A percentile compares a stretch with the other conserved stretches of the same genome.
phyloP scores from a whole-genome alignment of 2,888 invertebrate genomes.

The Panzeria rudis region DNA sequence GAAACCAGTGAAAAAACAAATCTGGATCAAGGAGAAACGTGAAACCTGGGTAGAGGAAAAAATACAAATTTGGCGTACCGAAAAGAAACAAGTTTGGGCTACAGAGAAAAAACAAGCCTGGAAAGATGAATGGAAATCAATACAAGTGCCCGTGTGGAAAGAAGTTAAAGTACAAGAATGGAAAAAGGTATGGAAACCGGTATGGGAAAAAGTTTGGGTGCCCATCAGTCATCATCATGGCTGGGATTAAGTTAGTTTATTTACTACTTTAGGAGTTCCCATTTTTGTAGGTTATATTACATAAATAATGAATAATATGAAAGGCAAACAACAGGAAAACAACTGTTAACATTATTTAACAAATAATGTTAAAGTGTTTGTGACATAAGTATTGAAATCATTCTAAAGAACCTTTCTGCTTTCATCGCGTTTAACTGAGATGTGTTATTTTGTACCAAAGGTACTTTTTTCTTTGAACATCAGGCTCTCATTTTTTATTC shows the following conservation, averaged over 20 bases:
- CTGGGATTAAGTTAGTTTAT: conserved; percentile 79
- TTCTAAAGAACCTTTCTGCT: not conserved
- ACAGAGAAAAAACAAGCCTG: conserved; percentile 90
- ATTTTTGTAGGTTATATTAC: not conserved
- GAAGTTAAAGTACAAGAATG: conserved; percentile 88
- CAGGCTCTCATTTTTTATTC: not conserved
- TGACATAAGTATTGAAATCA: conserved; percentile 63
- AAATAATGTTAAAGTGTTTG: conserved; percentile 17
- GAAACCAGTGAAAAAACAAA: conserved; percentile 91
- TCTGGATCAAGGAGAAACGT: conserved; percentile 92
- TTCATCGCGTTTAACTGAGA: not conserved
- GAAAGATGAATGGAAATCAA: conserved; percentile 88
- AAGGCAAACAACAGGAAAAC: not conserved
- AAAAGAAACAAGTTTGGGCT: conserved; percentile 86
- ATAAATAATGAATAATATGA: conserved; percentile 31
- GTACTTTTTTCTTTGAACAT: not conserved
- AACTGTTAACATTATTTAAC: conserved; percentile 2
- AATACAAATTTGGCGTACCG: conserved; percentile 87
- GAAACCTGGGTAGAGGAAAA: conserved; percentile 90
- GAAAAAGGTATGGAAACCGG: conserved; percentile 94
- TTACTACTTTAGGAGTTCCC: not conserved
- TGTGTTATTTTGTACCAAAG: not conserved
- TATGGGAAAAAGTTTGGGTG: conserved; percentile 94
- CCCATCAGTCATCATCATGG: conserved; percentile 84
- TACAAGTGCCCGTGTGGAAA: conserved; percentile 90